A percentile compares a stretch with the other conserved stretches of the same genome.
These are phyloP conservation scores for Rana temporaria DNA, from an alignment of 2,113 vertebrate genomes.

Conservation along the genomic window DNA sequence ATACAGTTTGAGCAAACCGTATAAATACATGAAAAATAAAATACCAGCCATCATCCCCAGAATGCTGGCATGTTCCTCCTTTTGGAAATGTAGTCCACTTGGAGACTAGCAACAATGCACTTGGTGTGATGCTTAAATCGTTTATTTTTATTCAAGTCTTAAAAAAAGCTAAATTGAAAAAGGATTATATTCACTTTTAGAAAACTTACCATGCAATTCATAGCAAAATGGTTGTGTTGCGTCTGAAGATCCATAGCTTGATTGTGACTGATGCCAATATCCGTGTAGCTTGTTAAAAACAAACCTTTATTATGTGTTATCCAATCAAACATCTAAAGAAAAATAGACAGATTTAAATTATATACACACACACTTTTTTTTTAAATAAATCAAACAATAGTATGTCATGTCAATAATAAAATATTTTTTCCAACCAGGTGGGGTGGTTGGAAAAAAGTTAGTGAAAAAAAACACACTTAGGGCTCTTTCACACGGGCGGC, in stretches of 20 bases:
- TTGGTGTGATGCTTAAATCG: background rate
- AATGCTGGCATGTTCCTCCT: too few relatives aligned
- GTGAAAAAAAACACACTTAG: too few relatives aligned
- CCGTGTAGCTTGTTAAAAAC: constrained; percentile 95
- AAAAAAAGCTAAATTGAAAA: too few relatives aligned
- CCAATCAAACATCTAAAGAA: constrained; percentile 96
- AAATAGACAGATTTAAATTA: background rate
- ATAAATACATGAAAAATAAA: too few relatives aligned
- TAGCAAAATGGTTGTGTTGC: constrained; percentile 97
- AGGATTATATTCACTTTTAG: background rate
- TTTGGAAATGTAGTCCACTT: too few relatives aligned
- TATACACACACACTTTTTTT: background rate
- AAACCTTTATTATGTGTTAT: constrained; percentile 99
- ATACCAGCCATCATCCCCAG: too few relatives aligned
- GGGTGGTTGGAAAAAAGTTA: too few relatives aligned
- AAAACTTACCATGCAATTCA: constrained; percentile 97
- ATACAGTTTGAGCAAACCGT: too few relatives aligned
- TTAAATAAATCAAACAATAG: background rate
- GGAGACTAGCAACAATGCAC: too few relatives aligned
- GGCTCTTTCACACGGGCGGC: too few relatives aligned
- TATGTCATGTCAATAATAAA: too few relatives aligned
- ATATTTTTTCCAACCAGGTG: too few relatives aligned
- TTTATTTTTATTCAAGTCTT: background rate
- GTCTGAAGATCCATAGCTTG: constrained; percentile 95
- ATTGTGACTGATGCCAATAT: constrained; percentile 94